phyloP scores from a whole-genome alignment of 2,113 vertebrate species.

The Limanda limanda region DNA sequence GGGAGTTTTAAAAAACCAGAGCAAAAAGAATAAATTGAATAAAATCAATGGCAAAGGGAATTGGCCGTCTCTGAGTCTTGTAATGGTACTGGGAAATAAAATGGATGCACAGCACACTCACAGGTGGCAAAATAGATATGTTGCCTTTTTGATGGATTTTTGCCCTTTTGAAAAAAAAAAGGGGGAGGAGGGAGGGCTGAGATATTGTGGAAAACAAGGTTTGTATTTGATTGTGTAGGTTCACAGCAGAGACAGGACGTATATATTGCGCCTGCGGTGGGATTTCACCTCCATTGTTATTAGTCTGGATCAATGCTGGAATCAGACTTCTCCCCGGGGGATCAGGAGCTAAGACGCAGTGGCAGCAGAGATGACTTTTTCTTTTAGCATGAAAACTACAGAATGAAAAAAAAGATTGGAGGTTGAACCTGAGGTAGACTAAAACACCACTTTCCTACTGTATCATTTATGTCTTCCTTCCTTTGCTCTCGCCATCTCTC shows the following conservation, averaged over 20 bases:
- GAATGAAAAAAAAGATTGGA: constrained; percentile 59
- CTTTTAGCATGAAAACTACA: constrained; percentile 29
- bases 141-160: constrained; percentile 76
- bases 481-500: neutral
- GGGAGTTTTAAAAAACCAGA: constrained; percentile 67
- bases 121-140: constrained; percentile 78
- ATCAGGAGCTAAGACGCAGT: constrained; percentile 54
- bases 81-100: constrained; percentile 76
- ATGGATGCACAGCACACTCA: constrained; percentile 74
- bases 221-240: constrained; percentile 74
- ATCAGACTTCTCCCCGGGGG: constrained; percentile 56
- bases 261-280: constrained; percentile 64
- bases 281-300: constrained; percentile 73
- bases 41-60: constrained; percentile 79
- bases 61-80: constrained; percentile 70
- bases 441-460: constrained; percentile 36
- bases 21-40: constrained; percentile 71
- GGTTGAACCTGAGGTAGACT: constrained; percentile 46
- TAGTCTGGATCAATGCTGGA: constrained; percentile 74
- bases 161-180: constrained; percentile 66
- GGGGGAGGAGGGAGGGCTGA: constrained; percentile 33
- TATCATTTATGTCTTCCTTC: constrained; percentile 40
- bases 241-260: constrained; percentile 59
- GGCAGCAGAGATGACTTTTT: constrained; percentile 60
- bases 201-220: constrained; percentile 74